phyloP scores from a whole-genome alignment of 1,140 invertebrate genomes.

The Meloidogyne hapla region DNA sequence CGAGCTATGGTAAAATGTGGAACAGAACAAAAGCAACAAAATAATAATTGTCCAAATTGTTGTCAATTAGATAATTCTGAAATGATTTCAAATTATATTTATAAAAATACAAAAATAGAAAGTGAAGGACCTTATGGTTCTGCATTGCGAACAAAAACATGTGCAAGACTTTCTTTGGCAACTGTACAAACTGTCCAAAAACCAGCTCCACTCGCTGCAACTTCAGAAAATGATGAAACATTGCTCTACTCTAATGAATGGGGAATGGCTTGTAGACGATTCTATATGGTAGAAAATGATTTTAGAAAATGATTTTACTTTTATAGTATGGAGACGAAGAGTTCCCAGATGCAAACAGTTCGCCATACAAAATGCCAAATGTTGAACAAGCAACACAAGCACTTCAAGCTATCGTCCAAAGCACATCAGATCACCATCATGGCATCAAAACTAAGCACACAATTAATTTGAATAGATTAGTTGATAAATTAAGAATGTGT shows the following conservation, averaged over 20 bases:
- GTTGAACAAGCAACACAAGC: constrained; percentile 33
- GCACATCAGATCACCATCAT: constrained; percentile 23
- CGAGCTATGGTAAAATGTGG: not conserved
- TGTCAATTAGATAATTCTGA: constrained; percentile 13
- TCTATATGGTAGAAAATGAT: constrained; percentile 35
- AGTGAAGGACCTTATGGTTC: not conserved
- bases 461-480: constrained; percentile 37
- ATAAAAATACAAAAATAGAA: constrained; percentile 16
- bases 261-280: constrained; percentile 46
- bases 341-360: constrained; percentile 6
- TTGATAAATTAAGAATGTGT: constrained; percentile 49
- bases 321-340: constrained; percentile 21
- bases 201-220: not conserved
- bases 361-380: constrained; percentile 18
- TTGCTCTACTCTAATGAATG: constrained; percentile 49
- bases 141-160: constrained; percentile 28
- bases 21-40: not conserved
- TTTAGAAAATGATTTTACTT: not conserved
- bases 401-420: not conserved
- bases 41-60: not conserved
- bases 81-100: constrained; percentile 34
- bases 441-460: constrained; percentile 27
- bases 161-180: not conserved
- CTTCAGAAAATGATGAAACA: constrained; percentile 34
- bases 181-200: constrained; percentile 6